phyloP scores from a whole-genome alignment of 2,797 vertebrate genomes.

The Brachymystax lenok region DNA sequence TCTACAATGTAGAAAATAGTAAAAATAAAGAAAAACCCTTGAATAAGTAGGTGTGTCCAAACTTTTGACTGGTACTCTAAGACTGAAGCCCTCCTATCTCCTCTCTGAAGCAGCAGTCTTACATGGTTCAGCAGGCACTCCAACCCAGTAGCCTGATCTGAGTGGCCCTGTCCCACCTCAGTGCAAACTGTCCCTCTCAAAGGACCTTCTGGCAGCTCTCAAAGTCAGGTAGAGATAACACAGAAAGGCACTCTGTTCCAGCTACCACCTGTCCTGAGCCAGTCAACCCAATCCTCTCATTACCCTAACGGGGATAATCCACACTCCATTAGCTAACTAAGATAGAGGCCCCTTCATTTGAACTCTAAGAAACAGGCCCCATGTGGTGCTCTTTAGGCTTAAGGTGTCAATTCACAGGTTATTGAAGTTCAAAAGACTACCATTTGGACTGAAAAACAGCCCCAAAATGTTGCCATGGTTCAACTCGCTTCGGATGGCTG shows the following conservation, averaged over 20 bases:
- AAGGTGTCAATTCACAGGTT: slow-evolving; percentile 28
- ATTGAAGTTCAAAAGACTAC: slow-evolving; percentile 71
- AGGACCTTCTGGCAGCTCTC: slow-evolving; percentile 23
- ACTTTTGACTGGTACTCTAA: not conserved
- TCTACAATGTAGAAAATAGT: no score
- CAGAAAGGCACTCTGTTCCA: not conserved
- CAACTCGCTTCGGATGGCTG: not conserved
- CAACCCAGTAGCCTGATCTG: slow-evolving; percentile 31
- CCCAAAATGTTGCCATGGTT: no score
- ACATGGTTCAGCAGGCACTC: slow-evolving; percentile 49
- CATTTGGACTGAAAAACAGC: slow-evolving; percentile 70
- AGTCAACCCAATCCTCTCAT: not conserved
- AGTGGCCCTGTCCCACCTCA: slow-evolving; percentile 31
- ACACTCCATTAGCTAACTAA: not conserved
- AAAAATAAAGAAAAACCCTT: no score
- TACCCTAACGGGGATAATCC: not conserved
- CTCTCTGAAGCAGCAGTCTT: slow-evolving; percentile 31
- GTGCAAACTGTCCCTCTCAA: slow-evolving; percentile 16
- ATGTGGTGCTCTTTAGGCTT: not conserved
- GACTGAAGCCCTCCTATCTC: not conserved
- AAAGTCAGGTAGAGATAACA: slow-evolving; percentile 34
- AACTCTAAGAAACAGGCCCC: not conserved
- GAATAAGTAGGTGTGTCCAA: no score
- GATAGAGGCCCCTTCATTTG: not conserved
- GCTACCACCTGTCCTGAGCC: not conserved